Conservation (phyloP, 64 coral and sea anemone species). For the Montipora sp. region DNA sequence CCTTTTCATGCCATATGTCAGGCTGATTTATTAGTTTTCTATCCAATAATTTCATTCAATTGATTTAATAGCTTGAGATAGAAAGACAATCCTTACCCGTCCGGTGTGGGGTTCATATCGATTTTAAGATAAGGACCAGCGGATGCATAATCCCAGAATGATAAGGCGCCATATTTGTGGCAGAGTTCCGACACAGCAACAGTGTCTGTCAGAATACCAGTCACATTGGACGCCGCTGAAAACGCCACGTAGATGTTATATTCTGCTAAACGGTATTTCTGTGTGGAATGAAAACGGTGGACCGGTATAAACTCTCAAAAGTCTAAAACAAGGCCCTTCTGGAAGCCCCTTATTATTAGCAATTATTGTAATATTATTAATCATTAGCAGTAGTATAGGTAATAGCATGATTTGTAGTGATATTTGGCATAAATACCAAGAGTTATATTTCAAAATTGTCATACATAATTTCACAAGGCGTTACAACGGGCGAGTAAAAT, state of each 20-base stretch:
- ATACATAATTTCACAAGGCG: no score
- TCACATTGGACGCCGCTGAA: conserved; percentile 80
- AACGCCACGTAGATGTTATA: conserved; percentile 69
- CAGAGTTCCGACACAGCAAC: conserved; percentile 84
- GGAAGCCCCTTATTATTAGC: no score
- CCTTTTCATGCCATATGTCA: no score
- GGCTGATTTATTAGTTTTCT: no score
- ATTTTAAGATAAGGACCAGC: conserved; percentile 85
- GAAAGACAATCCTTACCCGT: conserved; percentile 51
- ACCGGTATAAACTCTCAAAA: no score
- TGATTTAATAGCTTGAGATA: neutral
- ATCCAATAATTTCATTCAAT: no score
- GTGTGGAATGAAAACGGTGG: neutral
- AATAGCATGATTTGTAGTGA: no score
- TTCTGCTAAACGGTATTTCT: conserved; percentile 80
- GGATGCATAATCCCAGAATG: conserved; percentile 92
- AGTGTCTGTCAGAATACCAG: conserved; percentile 88
- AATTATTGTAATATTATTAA: no score
- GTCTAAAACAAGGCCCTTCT: neutral
- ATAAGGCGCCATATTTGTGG: conserved; percentile 78
- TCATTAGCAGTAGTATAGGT: no score
- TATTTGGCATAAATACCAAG: no score
- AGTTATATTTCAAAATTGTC: no score
- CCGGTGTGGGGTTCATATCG: conserved; percentile 78
- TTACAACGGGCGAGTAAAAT: no score